phyloP scores from a whole-genome alignment of 1,140 invertebrate species.

The Mercenaria mercenaria region DNA sequence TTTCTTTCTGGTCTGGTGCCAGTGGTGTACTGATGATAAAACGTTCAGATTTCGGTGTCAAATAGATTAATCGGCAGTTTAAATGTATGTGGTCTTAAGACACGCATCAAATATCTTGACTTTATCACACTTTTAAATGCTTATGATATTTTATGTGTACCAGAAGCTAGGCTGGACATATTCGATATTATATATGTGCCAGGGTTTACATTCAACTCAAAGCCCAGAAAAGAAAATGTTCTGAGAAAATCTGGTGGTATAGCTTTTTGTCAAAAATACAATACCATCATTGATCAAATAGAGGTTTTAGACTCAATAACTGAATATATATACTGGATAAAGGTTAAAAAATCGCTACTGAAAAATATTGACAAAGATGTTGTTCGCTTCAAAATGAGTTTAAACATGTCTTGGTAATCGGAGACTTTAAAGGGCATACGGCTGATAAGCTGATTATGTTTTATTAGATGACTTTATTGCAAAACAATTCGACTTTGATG shows the following conservation, averaged over 20 bases:
- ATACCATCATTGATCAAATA: too few species aligned
- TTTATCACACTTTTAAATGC: not conserved
- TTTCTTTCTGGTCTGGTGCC: too few species aligned
- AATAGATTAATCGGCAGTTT: not conserved
- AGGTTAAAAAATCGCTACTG: not conserved
- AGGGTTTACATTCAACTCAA: not conserved
- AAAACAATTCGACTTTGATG: conserved; percentile 1
- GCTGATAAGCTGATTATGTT: not conserved
- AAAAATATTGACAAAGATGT: not conserved
- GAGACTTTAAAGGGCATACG: too few species aligned
- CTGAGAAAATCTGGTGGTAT: not conserved
- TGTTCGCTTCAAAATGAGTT: not conserved
- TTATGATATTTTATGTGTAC: too few species aligned
- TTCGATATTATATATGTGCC: not conserved
- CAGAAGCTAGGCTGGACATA: not conserved
- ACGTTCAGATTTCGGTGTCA: too few species aligned
- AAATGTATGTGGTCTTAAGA: too few species aligned
- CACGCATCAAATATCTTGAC: not conserved
- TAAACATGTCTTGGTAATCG: not conserved
- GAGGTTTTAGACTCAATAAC: not conserved
- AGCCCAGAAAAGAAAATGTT: not conserved
- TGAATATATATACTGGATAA: not conserved
- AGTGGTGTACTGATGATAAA: not conserved
- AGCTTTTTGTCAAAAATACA: not conserved
- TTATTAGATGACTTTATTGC: too few species aligned